Percentiles rank a stretch among this genome's conserved stretches.
These are phyloP conservation scores for Macrocentrus cingulum DNA, from an alignment of 1,140 invertebrate species.

Conservation along the genomic window DNA sequence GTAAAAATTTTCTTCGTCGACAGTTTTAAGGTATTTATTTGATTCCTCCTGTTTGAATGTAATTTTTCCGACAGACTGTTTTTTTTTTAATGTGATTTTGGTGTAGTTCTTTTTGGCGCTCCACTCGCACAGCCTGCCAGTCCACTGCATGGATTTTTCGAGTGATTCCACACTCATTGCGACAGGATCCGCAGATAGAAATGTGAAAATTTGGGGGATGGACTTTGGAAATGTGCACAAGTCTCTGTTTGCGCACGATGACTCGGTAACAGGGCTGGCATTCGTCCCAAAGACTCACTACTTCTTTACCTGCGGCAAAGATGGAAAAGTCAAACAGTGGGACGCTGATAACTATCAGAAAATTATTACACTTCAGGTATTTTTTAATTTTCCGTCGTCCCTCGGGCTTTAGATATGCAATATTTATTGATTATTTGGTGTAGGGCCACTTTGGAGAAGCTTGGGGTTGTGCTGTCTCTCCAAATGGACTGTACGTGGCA, in stretches of 20 bases:
- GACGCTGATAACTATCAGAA: slow-evolving; percentile 92
- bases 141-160: slow-evolving; percentile 91
- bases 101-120: slow-evolving; percentile 95
- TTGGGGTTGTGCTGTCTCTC: slow-evolving; percentile 73
- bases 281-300: slow-evolving; percentile 92
- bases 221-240: slow-evolving; percentile 97
- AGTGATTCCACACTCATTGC: slow-evolving; percentile 87
- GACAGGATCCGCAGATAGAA: slow-evolving; percentile 93
- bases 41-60: no score
- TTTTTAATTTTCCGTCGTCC: no score
- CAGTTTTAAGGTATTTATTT: slow-evolving; percentile 88
- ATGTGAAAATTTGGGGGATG: slow-evolving; percentile 97
- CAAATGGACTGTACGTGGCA: slow-evolving; percentile 78
- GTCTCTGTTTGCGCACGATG: slow-evolving; percentile 89
- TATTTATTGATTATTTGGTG: slow-evolving; percentile 28
- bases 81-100: no score
- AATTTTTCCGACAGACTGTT: no score
- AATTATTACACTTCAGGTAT: slow-evolving; percentile 29
- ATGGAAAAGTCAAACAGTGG: slow-evolving; percentile 95
- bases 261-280: slow-evolving; percentile 84
- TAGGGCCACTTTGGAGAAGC: slow-evolving; percentile 81
- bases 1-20: slow-evolving; percentile 96
- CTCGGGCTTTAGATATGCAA: no score
- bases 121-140: slow-evolving; percentile 96
- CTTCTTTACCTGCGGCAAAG: slow-evolving; percentile 91